Conservation (phyloP, 2,797 vertebrate species). For the Pipistrellus kuhlii region DNA sequence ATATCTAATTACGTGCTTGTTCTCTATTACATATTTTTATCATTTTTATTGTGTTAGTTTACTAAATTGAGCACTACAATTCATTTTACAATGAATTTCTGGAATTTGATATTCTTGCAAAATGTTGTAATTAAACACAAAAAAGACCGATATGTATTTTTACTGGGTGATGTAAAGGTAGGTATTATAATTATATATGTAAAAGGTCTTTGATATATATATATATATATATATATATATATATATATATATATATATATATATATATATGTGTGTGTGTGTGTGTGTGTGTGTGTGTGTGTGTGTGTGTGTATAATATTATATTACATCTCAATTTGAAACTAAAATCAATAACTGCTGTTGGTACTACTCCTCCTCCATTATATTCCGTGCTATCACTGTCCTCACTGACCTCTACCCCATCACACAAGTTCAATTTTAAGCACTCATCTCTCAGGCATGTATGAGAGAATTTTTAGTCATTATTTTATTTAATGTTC, state of each 20-base stretch:
- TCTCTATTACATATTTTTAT: background rate
- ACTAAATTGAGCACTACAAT: background rate
- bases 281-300: too few relatives aligned
- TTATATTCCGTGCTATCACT: background rate
- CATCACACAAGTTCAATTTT: background rate
- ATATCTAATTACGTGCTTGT: background rate
- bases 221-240: too few relatives aligned
- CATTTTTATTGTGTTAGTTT: conserved; percentile 4
- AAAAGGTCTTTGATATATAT: background rate
- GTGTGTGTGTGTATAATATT: background rate
- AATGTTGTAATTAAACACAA: background rate
- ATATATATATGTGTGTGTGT: too few relatives aligned
- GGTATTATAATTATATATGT: background rate
- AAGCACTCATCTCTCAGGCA: background rate
- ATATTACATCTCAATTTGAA: background rate
- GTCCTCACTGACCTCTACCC: background rate
- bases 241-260: too few relatives aligned
- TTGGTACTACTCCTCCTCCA: fast-evolving
- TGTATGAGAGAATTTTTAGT: background rate
- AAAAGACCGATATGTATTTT: background rate
- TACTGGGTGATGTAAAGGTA: background rate
- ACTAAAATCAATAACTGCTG: background rate
- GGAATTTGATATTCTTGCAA: background rate
- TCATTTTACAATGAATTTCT: background rate
- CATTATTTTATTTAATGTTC: background rate